phyloP scores from a whole-genome alignment of 2,888 invertebrate species.

The Eledona agricola region DNA sequence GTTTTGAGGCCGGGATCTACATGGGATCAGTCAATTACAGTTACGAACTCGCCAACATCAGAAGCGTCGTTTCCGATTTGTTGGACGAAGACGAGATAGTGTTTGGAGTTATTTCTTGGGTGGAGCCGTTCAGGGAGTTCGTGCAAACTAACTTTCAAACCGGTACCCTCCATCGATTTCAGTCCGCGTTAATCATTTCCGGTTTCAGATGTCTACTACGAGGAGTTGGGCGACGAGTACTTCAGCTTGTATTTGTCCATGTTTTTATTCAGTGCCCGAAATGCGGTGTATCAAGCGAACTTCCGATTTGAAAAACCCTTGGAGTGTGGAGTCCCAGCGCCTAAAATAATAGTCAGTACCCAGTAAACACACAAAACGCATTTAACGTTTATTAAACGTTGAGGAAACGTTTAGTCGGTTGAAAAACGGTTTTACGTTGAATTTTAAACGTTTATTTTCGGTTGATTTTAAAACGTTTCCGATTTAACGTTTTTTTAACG shows the following conservation, averaged over 20 bases:
- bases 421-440: no score
- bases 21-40: slow-evolving; percentile 74
- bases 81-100: slow-evolving; percentile 66
- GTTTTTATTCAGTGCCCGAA: slow-evolving; percentile 74
- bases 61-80: slow-evolving; percentile 66
- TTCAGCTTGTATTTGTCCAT: slow-evolving; percentile 73
- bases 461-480: no score
- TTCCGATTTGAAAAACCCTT: slow-evolving; percentile 71
- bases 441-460: no score
- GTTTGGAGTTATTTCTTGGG: slow-evolving; percentile 70
- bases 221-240: slow-evolving; percentile 64
- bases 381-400: no score
- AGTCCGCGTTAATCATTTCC: neutral
- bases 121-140: slow-evolving; percentile 71
- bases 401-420: no score
- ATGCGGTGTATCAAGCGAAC: slow-evolving; percentile 74
- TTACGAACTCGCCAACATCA: slow-evolving; percentile 68
- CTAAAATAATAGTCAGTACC: slow-evolving; percentile 65
- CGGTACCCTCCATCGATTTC: slow-evolving; percentile 56
- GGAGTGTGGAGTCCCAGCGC: slow-evolving; percentile 70
- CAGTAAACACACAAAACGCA: no score
- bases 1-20: slow-evolving; percentile 71
- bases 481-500: no score
- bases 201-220: slow-evolving; percentile 65
- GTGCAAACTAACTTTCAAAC: slow-evolving; percentile 67